Evolutionary conservation across 2,888 invertebrate species (phyloP), one percentile per base, ranked within the genome.

Genomic region (Tipula vernalis): DNA sequence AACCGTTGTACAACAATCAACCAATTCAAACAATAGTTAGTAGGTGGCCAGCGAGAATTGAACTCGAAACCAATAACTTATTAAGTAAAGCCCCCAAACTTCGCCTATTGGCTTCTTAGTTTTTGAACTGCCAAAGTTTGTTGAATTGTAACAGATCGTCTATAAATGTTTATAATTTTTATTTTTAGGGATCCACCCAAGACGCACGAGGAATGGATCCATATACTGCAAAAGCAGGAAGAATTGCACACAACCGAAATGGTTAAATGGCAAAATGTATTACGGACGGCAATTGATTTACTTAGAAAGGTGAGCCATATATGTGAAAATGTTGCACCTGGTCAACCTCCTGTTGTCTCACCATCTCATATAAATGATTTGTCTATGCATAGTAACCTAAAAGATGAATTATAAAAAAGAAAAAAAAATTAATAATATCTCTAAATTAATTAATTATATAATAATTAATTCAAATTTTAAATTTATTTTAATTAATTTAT

Each of bases 131-230:
- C 28, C 28, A 28, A 28, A 28, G 28, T 28, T 28, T 28, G 28
- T 28, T 28, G 28, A 28, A 0, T 28, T 28, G 28, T 28, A 28
- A 28, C 28, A 28, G 28, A 2, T 28, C 28, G 28, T 28, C 0
- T 28, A 28, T 28, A 39, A 39, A 39, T 39, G 0, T 39, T 6
- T 39, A 39, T 44, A 12, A 57, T 85, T 36, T 28, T 42, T 86
- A 87, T 87, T 89, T 89, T 36, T 89, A 95, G 95, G 89, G 93
- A 94, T 90, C 93, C 95, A 87, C 96, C 96, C 41, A 94, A 94
- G 89, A 94, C 94, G 89, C 95, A 95, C 90, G 95, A 96, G 89
- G 96, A 96, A 90, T 98, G 97, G 97, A 93, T 96, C 87, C 93
- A 94, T 88, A 91, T 97, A 88, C 91, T 98, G 89, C 95, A 95